phyloP scores from a whole-genome alignment of 2,797 vertebrate genomes.

The Halcyon chelicuti region DNA sequence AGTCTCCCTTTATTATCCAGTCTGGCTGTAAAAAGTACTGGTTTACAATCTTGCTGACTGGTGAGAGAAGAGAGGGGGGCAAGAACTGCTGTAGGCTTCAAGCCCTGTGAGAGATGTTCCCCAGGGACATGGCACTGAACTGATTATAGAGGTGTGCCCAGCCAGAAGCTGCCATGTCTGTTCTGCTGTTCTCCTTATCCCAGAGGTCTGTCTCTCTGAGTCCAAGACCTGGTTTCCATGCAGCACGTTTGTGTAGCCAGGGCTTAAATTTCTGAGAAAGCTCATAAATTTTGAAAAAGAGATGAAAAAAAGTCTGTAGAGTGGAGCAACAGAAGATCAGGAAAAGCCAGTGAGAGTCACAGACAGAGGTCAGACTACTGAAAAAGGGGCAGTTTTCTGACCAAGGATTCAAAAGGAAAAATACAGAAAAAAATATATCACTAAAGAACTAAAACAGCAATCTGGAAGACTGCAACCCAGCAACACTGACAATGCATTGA shows the following conservation, averaged over 20 bases:
- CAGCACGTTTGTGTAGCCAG: not conserved
- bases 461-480: not conserved
- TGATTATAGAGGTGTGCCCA: not conserved
- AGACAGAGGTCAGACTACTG: not conserved
- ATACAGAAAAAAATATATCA: not conserved
- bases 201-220: not conserved
- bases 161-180: too few relatives aligned
- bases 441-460: not conserved
- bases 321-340: not conserved
- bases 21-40: not conserved
- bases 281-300: not conserved
- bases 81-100: not conserved
- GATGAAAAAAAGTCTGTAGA: not conserved
- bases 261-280: not conserved
- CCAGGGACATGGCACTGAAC: not conserved
- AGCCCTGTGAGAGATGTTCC: accelerated
- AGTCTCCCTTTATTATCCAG: not conserved
- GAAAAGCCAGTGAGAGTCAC: not conserved
- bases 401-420: not conserved
- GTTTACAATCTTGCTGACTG: not conserved
- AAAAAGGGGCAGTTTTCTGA: not conserved
- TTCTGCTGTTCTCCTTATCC: not conserved
- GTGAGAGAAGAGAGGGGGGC: not conserved
- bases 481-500: not conserved
- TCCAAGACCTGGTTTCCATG: not conserved